Percentiles rank a stretch among this genome's conserved stretches.
These are phyloP conservation scores for Megaleporinus macrocephalus DNA, from an alignment of 2,113 vertebrate genomes.

Conservation along the genomic window DNA sequence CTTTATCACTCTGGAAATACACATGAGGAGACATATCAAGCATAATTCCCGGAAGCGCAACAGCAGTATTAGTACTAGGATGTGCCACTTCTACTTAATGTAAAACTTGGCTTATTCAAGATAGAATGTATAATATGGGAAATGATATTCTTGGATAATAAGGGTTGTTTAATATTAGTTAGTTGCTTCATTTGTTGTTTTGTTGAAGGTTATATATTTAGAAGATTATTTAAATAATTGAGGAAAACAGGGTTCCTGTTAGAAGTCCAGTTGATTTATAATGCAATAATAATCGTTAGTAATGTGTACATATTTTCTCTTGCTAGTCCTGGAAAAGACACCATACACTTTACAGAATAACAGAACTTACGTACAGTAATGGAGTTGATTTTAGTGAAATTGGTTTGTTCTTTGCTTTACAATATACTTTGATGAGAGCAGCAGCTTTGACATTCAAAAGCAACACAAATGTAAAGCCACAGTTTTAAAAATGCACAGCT, in stretches of 20 bases:
- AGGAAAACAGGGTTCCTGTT: conserved; percentile 69
- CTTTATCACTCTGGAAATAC: conserved; percentile 15
- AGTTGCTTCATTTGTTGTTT: conserved; percentile 55
- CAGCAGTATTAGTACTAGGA: conserved; percentile 37
- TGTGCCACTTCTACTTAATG: conserved; percentile 37
- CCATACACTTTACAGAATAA: conserved; percentile 49
- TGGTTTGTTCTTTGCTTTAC: background rate
- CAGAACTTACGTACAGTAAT: conserved; percentile 13
- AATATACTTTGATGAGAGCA: background rate
- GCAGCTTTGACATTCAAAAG: conserved; percentile 17
- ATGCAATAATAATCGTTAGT: conserved; percentile 74
- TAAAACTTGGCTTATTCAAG: conserved; percentile 44
- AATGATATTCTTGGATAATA: conserved; percentile 28
- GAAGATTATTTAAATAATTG: conserved; percentile 43
- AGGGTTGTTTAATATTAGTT: conserved; percentile 37
- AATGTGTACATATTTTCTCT: conserved; percentile 64
- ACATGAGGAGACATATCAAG: background rate
- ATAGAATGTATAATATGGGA: conserved; percentile 39
- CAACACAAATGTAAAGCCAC: background rate
- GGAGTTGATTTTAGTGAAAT: background rate
- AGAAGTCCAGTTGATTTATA: conserved; percentile 55
- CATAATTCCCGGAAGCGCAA: conserved; percentile 34
- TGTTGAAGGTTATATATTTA: conserved; percentile 52
- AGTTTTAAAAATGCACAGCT: background rate
- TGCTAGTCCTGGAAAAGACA: conserved; percentile 55